A percentile compares a stretch with the other conserved stretches of the same genome.
Evolutionary conservation across 2,888 invertebrate species (phyloP).

Genomic region (Synergus gifuensis): DNA sequence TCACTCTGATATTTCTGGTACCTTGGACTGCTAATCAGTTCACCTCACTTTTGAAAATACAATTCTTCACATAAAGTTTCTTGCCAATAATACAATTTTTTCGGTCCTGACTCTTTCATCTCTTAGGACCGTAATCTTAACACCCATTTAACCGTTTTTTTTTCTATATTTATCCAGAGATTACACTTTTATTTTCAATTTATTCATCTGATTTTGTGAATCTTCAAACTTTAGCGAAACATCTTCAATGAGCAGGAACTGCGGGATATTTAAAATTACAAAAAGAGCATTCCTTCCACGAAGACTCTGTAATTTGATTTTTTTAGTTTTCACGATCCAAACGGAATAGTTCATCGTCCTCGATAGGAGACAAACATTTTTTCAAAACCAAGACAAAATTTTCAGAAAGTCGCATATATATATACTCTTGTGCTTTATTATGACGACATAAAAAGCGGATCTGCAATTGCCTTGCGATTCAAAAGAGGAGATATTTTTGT

Average conservation of each 20-base stretch:
- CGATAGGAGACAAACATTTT: background rate
- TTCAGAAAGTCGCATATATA: background rate
- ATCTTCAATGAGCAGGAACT: too few relatives aligned
- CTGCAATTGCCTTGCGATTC: background rate
- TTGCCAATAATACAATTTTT: too few relatives aligned
- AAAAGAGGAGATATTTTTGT: background rate
- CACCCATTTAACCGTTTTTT: too few relatives aligned
- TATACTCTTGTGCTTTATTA: too few relatives aligned
- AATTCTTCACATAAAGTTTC: too few relatives aligned
- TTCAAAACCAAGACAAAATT: background rate
- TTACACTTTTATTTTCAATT: background rate
- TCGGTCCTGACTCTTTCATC: too few relatives aligned
- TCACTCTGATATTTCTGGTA: too few relatives aligned
- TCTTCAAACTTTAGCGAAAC: background rate
- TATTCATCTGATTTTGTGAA: background rate
- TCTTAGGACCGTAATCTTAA: too few relatives aligned
- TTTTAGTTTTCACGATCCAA: background rate
- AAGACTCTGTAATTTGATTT: background rate
- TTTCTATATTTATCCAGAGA: constrained; percentile 5
- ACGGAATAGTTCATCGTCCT: background rate
- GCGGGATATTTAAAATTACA: too few relatives aligned
- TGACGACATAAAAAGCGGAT: background rate
- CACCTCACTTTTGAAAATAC: too few relatives aligned
- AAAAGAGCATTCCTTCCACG: background rate
- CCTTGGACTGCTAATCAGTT: too few relatives aligned